Percentiles rank a stretch among this genome's conserved stretches.
These are phyloP conservation scores for Drosophila bipectinata DNA, from an alignment of 1,140 invertebrate species.

Conservation along the genomic window DNA sequence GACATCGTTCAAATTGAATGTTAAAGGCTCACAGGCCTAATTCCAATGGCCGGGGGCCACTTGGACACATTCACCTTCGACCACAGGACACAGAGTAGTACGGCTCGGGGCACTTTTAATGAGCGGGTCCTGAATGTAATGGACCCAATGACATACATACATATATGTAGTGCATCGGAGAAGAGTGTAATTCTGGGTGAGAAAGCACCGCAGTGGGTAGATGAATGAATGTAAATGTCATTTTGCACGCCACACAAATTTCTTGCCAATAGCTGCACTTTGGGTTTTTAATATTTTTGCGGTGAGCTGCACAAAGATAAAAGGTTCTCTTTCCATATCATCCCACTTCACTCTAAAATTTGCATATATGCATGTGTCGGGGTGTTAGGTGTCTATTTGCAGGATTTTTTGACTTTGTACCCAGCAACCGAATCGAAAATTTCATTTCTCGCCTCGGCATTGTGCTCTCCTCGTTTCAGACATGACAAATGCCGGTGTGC, in stretches of 20 bases:
- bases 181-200: constrained; percentile 19
- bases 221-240: constrained; percentile 57
- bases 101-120: constrained; percentile 45
- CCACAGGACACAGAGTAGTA: constrained; percentile 8
- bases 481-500: constrained; percentile 76
- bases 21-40: constrained; percentile 47
- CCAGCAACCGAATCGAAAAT: constrained; percentile 17
- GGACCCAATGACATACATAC: constrained; percentile 24
- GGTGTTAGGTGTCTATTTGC: constrained; percentile 34
- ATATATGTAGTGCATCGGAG: not conserved
- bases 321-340: constrained; percentile 21
- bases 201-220: constrained; percentile 1
- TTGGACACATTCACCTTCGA: constrained; percentile 41
- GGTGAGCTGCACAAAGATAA: constrained; percentile 40
- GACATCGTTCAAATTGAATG: constrained; percentile 51
- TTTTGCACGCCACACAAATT: constrained; percentile 47
- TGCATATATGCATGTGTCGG: constrained; percentile 14
- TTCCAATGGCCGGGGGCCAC: constrained; percentile 38
- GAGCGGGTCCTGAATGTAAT: constrained; percentile 36
- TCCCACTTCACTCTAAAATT: constrained; percentile 18
- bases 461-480: constrained; percentile 54
- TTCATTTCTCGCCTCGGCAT: constrained; percentile 13
- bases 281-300: constrained; percentile 56
- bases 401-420: constrained; percentile 49
- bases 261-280: constrained; percentile 55